Conservation (phyloP, 2,113 vertebrate genomes). For the Crotalus tigris region DNA sequence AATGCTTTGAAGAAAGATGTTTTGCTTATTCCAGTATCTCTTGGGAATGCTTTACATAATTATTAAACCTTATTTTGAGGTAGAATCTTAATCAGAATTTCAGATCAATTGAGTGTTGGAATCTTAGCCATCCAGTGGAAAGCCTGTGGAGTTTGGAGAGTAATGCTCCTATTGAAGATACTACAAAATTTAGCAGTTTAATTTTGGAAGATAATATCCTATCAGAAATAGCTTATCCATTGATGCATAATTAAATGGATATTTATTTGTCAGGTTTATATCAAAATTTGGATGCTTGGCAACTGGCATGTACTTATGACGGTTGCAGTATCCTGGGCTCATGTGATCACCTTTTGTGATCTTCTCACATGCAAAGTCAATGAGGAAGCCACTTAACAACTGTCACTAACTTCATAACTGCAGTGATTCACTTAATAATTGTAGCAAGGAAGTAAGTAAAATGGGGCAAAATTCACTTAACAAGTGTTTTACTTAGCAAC, state of each 20-base stretch:
- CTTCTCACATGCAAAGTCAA: no score
- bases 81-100: neutral
- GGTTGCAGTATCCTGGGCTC: no score
- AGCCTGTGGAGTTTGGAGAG: neutral
- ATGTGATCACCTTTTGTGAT: no score
- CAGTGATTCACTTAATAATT: no score
- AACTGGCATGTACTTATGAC: no score
- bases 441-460: no score
- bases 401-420: no score
- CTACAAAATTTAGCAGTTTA: neutral
- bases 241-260: neutral
- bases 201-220: neutral
- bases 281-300: no score
- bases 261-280: neutral
- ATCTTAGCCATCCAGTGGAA: neutral
- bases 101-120: neutral
- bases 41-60: neutral
- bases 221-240: neutral
- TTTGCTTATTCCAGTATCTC: neutral
- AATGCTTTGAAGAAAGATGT: neutral
- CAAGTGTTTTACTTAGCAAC: no score
- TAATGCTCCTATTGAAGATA: neutral
- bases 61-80: neutral
- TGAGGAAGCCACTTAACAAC: no score
- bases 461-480: no score